Percentiles rank a stretch among this genome's conserved stretches.
These are phyloP conservation scores for Tenthredo scrophulariae DNA, from an alignment of 2,888 invertebrate genomes.

Conservation along the genomic window DNA sequence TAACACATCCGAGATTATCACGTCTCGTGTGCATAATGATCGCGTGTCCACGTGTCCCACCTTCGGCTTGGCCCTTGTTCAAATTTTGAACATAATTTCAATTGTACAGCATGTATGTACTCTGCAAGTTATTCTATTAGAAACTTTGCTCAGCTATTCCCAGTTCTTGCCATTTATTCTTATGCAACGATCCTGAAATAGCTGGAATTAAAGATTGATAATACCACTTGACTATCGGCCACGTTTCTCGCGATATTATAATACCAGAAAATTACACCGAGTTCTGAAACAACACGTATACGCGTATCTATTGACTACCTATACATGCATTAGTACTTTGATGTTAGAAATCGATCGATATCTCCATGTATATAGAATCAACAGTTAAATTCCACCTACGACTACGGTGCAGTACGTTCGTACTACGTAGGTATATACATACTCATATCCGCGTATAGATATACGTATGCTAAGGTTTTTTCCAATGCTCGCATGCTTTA, in stretches of 20 bases:
- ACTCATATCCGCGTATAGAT: neutral
- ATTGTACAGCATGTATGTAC: neutral
- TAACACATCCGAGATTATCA: conserved; percentile 27
- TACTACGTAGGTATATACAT: neutral
- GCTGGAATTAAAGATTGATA: neutral
- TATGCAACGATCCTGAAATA: no score
- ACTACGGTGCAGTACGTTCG: neutral
- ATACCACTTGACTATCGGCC: neutral
- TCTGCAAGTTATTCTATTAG: neutral
- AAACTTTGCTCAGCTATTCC: neutral
- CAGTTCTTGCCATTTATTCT: no score
- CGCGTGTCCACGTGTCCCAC: conserved; percentile 5
- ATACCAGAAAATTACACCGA: neutral
- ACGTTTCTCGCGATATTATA: neutral
- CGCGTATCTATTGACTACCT: neutral
- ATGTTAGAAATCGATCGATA: conserved; percentile 7
- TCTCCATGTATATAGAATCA: neutral
- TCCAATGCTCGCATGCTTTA: neutral
- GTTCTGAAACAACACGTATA: neutral
- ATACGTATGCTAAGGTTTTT: neutral
- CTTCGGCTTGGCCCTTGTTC: neutral
- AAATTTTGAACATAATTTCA: conserved; percentile 22
- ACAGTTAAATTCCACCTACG: conserved; percentile 1
- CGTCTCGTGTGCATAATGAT: conserved; percentile 30
- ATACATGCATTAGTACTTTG: neutral